These are phyloP conservation scores for Allophyes oxyacanthae DNA, from an alignment of 2,888 invertebrate genomes.

Conservation along the genomic window DNA sequence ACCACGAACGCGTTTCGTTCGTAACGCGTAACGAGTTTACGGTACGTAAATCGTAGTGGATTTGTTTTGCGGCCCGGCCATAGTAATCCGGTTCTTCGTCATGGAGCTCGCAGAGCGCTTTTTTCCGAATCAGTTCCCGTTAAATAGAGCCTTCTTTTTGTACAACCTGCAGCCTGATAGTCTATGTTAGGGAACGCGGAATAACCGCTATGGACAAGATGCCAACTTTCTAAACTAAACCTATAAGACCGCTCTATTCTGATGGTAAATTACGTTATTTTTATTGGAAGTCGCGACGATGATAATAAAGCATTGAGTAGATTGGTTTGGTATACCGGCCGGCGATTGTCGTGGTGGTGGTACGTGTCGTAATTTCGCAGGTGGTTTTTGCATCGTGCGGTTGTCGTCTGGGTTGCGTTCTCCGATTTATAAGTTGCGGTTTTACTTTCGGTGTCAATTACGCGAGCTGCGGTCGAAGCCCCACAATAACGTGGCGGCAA, in stretches of 20 bases:
- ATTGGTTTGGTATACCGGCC: slow-evolving; percentile 75
- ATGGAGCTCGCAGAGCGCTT: slow-evolving; percentile 77
- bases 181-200: slow-evolving; percentile 82
- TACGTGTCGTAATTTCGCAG: slow-evolving; percentile 73
- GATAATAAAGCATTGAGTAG: slow-evolving; percentile 80
- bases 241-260: slow-evolving; percentile 80
- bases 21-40: slow-evolving; percentile 87
- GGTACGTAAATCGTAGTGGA: slow-evolving; percentile 88
- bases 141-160: slow-evolving; percentile 85
- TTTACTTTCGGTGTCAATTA: slow-evolving; percentile 85
- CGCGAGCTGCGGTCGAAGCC: slow-evolving; percentile 84
- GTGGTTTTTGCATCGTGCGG: slow-evolving; percentile 70
- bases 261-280: slow-evolving; percentile 83
- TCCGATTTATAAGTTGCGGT: slow-evolving; percentile 78
- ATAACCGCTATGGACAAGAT: slow-evolving; percentile 86
- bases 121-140: slow-evolving; percentile 80
- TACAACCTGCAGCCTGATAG: slow-evolving; percentile 75
- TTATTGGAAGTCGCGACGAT: slow-evolving; percentile 78
- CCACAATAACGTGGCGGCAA: slow-evolving; percentile 75
- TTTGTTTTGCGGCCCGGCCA: slow-evolving; percentile 84
- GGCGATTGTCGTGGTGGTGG: slow-evolving; percentile 59
- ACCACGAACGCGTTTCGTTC: slow-evolving; percentile 76
- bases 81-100: slow-evolving; percentile 83
- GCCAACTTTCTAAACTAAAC: slow-evolving; percentile 88
- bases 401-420: slow-evolving; percentile 71